These are phyloP conservation scores for Motacilla tschutschensis DNA, from an alignment of 2,113 vertebrate genomes.

Conservation along the genomic window DNA sequence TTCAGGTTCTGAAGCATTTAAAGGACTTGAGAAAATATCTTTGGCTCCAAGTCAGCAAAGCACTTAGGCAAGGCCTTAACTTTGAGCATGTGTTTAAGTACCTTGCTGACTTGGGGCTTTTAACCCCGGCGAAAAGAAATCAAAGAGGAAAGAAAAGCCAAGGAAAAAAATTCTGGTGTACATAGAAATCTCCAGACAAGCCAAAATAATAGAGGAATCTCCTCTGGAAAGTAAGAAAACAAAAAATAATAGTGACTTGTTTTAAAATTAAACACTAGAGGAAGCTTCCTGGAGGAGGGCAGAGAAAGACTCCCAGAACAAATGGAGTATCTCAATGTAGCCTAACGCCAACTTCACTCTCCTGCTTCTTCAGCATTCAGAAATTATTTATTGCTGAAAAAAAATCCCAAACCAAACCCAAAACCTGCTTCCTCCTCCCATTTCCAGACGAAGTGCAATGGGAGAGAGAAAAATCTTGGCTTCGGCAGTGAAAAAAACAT, in stretches of 20 bases:
- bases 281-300: neutral
- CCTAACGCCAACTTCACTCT: neutral
- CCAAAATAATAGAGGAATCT: neutral
- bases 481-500: neutral
- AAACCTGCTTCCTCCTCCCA: neutral
- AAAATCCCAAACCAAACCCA: neutral
- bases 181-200: neutral
- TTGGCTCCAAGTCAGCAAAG: constrained; percentile 60
- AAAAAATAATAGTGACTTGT: neutral
- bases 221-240: neutral
- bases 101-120: constrained; percentile 58
- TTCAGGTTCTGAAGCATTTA: constrained; percentile 38
- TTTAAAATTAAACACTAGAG: constrained; percentile 14
- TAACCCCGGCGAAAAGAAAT: constrained; percentile 13
- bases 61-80: constrained; percentile 61
- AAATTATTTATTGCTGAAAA: constrained; percentile 28
- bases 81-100: constrained; percentile 62
- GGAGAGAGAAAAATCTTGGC: constrained; percentile 49
- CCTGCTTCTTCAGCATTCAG: constrained; percentile 7
- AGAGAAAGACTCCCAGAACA: constrained; percentile 10
- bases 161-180: neutral
- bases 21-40: constrained; percentile 48
- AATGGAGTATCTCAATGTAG: constrained; percentile 36
- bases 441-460: neutral
- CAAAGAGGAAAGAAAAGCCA: neutral